Conservation (phyloP, 2,888 invertebrate genomes). For the Spodoptera littoralis region DNA sequence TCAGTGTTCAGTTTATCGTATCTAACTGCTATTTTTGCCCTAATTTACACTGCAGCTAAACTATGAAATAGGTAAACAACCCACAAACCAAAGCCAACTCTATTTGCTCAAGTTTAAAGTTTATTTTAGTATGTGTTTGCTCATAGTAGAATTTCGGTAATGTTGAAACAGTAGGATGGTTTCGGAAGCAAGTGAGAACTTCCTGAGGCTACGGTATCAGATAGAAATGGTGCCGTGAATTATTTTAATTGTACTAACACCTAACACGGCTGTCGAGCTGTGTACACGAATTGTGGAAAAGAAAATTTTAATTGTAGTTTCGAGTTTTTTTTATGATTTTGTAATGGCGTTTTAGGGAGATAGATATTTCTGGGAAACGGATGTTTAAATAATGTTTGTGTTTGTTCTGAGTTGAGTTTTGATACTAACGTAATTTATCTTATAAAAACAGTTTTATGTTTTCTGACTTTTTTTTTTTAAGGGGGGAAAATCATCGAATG, state of each 20-base stretch:
- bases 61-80: constrained; percentile 47
- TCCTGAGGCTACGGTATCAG: constrained; percentile 58
- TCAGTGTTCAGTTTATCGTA: constrained; percentile 35
- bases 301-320: constrained; percentile 25
- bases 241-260: constrained; percentile 61
- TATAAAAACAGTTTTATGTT: too few relatives aligned
- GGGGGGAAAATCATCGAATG: too few relatives aligned
- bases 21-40: constrained; percentile 56
- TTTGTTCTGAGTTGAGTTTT: too few relatives aligned
- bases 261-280: constrained; percentile 22
- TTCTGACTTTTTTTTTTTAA: too few relatives aligned
- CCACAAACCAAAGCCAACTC: constrained; percentile 6
- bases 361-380: constrained; percentile 21
- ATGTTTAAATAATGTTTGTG: background rate
- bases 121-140: background rate
- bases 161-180: constrained; percentile 62
- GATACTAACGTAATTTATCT: too few relatives aligned
- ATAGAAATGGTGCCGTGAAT: constrained; percentile 54
- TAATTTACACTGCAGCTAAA: constrained; percentile 51
- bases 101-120: background rate
- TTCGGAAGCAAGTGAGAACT: constrained; percentile 61
- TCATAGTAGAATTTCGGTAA: constrained; percentile 57
- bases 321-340: constrained; percentile 27
- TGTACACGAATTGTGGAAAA: constrained; percentile 26
- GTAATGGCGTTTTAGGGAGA: constrained; percentile 16